Evolutionary conservation across 1,140 invertebrate genomes (phyloP).

Genomic region (Drosophila ohnishii): DNA sequence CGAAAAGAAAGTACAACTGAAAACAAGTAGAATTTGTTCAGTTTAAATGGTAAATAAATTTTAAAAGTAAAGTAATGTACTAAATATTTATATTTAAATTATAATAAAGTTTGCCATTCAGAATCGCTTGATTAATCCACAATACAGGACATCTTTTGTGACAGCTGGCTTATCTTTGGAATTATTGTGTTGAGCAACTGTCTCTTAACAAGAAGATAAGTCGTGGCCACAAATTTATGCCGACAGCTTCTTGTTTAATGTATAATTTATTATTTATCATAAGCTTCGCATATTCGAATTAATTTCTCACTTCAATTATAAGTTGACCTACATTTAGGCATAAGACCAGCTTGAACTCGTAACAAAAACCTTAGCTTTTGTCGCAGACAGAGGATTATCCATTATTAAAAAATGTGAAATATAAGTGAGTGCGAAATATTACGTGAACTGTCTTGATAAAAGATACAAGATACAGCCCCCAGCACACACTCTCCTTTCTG

Average conservation of each 20-base stretch:
- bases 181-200: constrained; percentile 15
- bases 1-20: background rate
- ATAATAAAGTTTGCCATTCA: background rate
- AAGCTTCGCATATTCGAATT: background rate
- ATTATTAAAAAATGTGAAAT: constrained; percentile 27
- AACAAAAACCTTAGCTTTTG: background rate
- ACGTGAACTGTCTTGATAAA: constrained; percentile 17
- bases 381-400: background rate
- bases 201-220: constrained; percentile 13
- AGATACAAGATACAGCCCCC: constrained; percentile 4
- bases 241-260: constrained; percentile 12
- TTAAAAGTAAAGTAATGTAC: no score
- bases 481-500: background rate
- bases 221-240: constrained; percentile 11
- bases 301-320: constrained; percentile 2
- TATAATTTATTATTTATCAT: constrained; percentile 1
- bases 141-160: background rate
- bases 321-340: constrained; percentile 5
- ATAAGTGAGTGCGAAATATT: constrained; percentile 19
- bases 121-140: background rate
- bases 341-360: background rate
- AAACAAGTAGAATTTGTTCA: background rate
- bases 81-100: background rate
- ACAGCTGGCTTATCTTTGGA: constrained; percentile 20
- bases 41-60: background rate